Evolutionary conservation across 1,140 invertebrate species (phyloP), one percentile per base, ranked within the genome.

Genomic region (Dermatophagoides farinae): DNA sequence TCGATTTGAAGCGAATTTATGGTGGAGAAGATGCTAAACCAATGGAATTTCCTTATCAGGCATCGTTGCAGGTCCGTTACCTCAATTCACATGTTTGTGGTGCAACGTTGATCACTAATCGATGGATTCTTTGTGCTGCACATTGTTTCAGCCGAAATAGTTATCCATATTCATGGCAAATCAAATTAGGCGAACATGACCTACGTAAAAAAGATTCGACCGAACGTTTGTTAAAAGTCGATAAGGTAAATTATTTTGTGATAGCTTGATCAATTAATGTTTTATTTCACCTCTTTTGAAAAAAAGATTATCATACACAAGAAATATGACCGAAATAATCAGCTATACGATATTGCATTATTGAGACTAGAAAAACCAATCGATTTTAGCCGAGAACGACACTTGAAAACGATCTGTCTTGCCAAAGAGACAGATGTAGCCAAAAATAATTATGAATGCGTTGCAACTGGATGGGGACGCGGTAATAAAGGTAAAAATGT

Each of bases 71-170:
- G 16, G 57, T 60, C 8, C 61, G 44, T 47, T 57, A 44, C 40
- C 62, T 64, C 57, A 65, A 50, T 71, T 84, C 85, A 0, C 87
- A 91, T 67, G 88, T 86, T 85, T 92, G 88, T 68, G 88, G 87
- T 0, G 88, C 84, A 1, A 85, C 88, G 9, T 76, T 92, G 1
- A 82, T 91, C 40, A 79, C 83, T 62, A 78, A 81, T 0, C 76
- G 80, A 44, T 90, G 86, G 85, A 77, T 88, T 16, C 73, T 92
- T n/a, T 90, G 87, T 1, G 87, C 86, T 0, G 87, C 86, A 5
- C 88, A 92, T 71, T 92, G 88, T 70, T 80, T 91, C 62, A 80
- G 84, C 70, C 88, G 88, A 12, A 49, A 8, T 49, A 1, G 9
- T 18, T n/a, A 11, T 40, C 58, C 58, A 39, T 37, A 14, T 25